Percentiles rank a stretch among this genome's conserved stretches.
Evolutionary conservation across 2,888 invertebrate genomes (phyloP).

Genomic region (Perizoma flavofasciatum): DNA sequence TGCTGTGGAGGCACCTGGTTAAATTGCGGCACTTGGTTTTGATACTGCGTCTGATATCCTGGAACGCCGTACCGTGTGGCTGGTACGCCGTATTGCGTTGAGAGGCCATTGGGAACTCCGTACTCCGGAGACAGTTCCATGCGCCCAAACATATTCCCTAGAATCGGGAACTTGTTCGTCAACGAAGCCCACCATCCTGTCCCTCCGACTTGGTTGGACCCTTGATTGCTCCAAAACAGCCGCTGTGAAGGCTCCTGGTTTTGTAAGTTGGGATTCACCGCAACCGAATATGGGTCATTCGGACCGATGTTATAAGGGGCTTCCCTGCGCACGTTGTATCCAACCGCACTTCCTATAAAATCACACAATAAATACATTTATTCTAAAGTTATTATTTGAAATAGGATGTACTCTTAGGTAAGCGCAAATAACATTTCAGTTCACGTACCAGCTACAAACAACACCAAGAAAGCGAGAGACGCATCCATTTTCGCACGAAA

Average conservation of each 20-base stretch:
- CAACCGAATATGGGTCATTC: slow-evolving; percentile 64
- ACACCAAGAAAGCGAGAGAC: slow-evolving; percentile 63
- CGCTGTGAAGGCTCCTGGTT: slow-evolving; percentile 67
- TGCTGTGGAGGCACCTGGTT: slow-evolving; percentile 44
- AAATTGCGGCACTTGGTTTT: slow-evolving; percentile 44
- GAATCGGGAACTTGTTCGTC: slow-evolving; percentile 75
- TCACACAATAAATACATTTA: slow-evolving; percentile 10
- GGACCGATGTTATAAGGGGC: slow-evolving; percentile 65
- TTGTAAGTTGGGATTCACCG: slow-evolving; percentile 52
- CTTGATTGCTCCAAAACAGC: slow-evolving; percentile 71
- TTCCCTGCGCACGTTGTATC: slow-evolving; percentile 68
- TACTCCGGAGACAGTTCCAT: slow-evolving; percentile 66
- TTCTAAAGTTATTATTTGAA: slow-evolving; percentile 4
- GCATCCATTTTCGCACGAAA: slow-evolving; percentile 75
- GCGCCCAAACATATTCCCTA: slow-evolving; percentile 73
- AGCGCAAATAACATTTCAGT: slow-evolving; percentile 39
- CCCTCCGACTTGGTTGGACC: slow-evolving; percentile 75
- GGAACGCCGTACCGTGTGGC: slow-evolving; percentile 39
- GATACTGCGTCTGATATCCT: slow-evolving; percentile 36
- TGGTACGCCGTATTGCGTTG: slow-evolving; percentile 44
- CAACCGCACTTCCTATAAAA: slow-evolving; percentile 67
- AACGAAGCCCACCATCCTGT: slow-evolving; percentile 71
- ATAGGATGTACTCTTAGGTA: no score
- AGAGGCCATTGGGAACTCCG: slow-evolving; percentile 51
- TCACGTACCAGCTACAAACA: slow-evolving; percentile 74